Percentiles rank a stretch among this genome's conserved stretches.
phyloP scores from a whole-genome alignment of 2,797 vertebrate genomes.

The Pantherophis alleghaniensis region DNA sequence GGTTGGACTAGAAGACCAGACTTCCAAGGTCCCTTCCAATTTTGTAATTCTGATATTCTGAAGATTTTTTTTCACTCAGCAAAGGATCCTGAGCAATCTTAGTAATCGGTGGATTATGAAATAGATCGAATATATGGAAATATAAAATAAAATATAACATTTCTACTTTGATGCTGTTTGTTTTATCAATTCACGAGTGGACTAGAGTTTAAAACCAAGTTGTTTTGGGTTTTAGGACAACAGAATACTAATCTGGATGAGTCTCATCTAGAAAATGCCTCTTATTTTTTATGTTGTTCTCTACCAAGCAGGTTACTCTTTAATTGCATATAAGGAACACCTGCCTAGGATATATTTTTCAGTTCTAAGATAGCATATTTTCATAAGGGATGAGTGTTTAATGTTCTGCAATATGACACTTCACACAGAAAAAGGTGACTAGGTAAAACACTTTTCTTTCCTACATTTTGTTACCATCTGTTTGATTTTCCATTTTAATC shows the following conservation, averaged over 20 bases:
- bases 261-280: neutral
- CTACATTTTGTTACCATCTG: neutral
- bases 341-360: neutral
- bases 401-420: neutral
- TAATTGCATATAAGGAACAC: neutral
- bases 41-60: too few species aligned
- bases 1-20: too few species aligned
- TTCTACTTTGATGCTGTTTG: neutral
- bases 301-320: neutral
- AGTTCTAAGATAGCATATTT: conserved; percentile 8
- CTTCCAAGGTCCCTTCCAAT: too few species aligned
- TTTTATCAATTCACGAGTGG: neutral
- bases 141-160: neutral
- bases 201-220: neutral
- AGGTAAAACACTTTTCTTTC: neutral
- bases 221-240: neutral
- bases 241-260: neutral
- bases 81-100: neutral
- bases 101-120: neutral
- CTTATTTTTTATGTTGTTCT: neutral
- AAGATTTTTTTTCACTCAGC: neutral
- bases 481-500: neutral
- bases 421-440: neutral
- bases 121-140: neutral
- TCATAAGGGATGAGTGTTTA: neutral